phyloP scores from a whole-genome alignment of 2,888 invertebrate species.

The Caenorhabditis afra region DNA sequence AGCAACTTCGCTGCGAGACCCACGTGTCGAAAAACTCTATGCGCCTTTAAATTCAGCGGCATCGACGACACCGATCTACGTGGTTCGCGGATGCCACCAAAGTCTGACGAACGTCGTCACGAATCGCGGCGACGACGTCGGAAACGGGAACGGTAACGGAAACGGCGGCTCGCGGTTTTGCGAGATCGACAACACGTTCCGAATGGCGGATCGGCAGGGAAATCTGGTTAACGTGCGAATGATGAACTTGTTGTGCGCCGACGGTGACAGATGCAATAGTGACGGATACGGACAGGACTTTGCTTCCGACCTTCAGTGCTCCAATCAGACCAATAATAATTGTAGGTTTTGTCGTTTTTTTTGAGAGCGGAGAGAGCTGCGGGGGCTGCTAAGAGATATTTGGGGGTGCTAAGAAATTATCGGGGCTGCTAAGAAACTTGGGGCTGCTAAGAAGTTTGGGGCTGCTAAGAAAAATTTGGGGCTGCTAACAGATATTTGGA shows the following conservation, averaged over 20 bases:
- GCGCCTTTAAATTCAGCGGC: too few species aligned
- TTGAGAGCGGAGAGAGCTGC: too few species aligned
- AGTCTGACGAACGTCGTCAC: conserved; percentile 57
- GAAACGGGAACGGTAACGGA: conserved; percentile 5
- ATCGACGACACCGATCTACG: conserved; percentile 23
- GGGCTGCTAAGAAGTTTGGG: too few species aligned
- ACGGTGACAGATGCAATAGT: conserved; percentile 20
- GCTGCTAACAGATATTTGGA: too few species aligned
- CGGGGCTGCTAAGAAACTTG: too few species aligned
- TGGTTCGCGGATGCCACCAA: conserved; percentile 64
- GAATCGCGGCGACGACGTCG: conserved; percentile 17
- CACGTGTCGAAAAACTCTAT: too few species aligned
- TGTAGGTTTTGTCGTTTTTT: too few species aligned
- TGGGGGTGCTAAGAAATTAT: too few species aligned
- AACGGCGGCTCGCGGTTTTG: conserved; percentile 43
- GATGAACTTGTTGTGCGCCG: conserved; percentile 60
- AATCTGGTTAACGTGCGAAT: conserved; percentile 46
- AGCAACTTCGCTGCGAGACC: too few species aligned
- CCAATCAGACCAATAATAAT: conserved; percentile 55
- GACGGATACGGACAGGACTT: conserved; percentile 19
- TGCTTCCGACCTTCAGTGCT: conserved; percentile 30
- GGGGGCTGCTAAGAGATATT: too few species aligned
- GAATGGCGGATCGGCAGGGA: conserved; percentile 55
- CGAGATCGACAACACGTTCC: conserved; percentile 60
- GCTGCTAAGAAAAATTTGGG: too few species aligned